These are phyloP conservation scores for Drosophila cardini DNA, from an alignment of 1,140 invertebrate species.

Conservation along the genomic window DNA sequence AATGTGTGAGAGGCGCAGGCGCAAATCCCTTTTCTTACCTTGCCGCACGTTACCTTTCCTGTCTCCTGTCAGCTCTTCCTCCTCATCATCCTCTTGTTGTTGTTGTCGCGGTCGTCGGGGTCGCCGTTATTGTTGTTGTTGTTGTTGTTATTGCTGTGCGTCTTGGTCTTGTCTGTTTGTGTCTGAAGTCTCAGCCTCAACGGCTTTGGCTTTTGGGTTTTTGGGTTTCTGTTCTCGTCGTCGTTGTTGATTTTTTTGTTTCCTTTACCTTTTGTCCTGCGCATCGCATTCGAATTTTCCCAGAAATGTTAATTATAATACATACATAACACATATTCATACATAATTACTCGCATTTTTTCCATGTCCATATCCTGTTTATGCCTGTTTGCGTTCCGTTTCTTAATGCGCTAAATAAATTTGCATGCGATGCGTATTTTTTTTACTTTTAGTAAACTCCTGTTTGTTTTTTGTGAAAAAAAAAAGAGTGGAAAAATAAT, in stretches of 20 bases:
- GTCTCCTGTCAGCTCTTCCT: slow-evolving; percentile 51
- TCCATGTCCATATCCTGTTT: slow-evolving; percentile 76
- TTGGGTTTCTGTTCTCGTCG: slow-evolving; percentile 1
- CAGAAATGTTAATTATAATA: slow-evolving; percentile 83
- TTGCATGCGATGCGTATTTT: slow-evolving; percentile 70
- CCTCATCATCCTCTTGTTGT: slow-evolving; percentile 27
- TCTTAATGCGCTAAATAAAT: slow-evolving; percentile 78
- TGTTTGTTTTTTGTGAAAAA: slow-evolving; percentile 56
- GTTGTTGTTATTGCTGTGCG: slow-evolving; percentile 46
- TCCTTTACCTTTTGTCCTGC: slow-evolving; percentile 71
- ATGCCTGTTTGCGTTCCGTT: slow-evolving; percentile 48
- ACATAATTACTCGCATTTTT: slow-evolving; percentile 80
- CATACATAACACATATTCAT: slow-evolving; percentile 67
- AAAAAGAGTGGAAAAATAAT: slow-evolving; percentile 6
- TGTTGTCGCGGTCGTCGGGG: slow-evolving; percentile 45
- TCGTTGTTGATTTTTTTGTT: slow-evolving; percentile 16
- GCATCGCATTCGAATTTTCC: slow-evolving; percentile 81
- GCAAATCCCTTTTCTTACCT: slow-evolving; percentile 73
- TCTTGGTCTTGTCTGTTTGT: slow-evolving; percentile 46
- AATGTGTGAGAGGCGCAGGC: slow-evolving; percentile 53
- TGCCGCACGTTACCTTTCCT: slow-evolving; percentile 46
- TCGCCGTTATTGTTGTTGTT: slow-evolving; percentile 39
- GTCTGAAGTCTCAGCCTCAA: slow-evolving; percentile 35
- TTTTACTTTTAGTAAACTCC: slow-evolving; percentile 52
- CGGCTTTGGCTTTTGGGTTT: slow-evolving; percentile 45